A percentile compares a stretch with the other conserved stretches of the same genome.
phyloP scores from a whole-genome alignment of 2,113 vertebrate genomes.

The Melospiza melodia region DNA sequence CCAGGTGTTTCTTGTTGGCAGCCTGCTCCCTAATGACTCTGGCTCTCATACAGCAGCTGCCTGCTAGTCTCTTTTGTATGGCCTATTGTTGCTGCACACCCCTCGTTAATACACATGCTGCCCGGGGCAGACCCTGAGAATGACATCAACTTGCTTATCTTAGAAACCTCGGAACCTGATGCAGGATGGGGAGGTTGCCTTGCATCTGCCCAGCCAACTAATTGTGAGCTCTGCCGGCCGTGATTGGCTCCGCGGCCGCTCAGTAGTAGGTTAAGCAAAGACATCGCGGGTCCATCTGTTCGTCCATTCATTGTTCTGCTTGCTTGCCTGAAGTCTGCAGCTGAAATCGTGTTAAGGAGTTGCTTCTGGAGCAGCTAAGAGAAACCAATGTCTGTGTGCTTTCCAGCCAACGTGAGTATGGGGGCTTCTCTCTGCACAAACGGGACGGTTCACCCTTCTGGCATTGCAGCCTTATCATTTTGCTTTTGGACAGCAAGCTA shows the following conservation, averaged over 20 bases:
- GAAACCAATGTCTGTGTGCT: conserved; percentile 82
- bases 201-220: conserved; percentile 84
- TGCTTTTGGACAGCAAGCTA: neutral
- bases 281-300: conserved; percentile 96
- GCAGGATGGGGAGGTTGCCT: conserved; percentile 79
- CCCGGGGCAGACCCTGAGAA: conserved; percentile 86
- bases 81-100: conserved; percentile 90
- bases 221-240: conserved; percentile 79
- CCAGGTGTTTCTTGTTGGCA: conserved; percentile 96
- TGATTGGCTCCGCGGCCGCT: conserved; percentile 84
- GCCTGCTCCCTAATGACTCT: conserved; percentile 86
- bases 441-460: conserved; percentile 47
- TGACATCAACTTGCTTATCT: conserved; percentile 91
- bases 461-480: neutral
- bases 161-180: conserved; percentile 84
- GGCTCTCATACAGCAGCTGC: conserved; percentile 94
- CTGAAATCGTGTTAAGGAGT: conserved; percentile 81
- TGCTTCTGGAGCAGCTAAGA: conserved; percentile 77
- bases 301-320: conserved; percentile 89
- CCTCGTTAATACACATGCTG: conserved; percentile 91
- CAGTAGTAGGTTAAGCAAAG: conserved; percentile 87
- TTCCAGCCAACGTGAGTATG: conserved; percentile 79
- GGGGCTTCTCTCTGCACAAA: conserved; percentile 41
- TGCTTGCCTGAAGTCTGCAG: conserved; percentile 80
- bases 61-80: conserved; percentile 89